These are phyloP conservation scores for Drosophila suzukii DNA, from an alignment of 1,140 invertebrate genomes.

Conservation along the genomic window DNA sequence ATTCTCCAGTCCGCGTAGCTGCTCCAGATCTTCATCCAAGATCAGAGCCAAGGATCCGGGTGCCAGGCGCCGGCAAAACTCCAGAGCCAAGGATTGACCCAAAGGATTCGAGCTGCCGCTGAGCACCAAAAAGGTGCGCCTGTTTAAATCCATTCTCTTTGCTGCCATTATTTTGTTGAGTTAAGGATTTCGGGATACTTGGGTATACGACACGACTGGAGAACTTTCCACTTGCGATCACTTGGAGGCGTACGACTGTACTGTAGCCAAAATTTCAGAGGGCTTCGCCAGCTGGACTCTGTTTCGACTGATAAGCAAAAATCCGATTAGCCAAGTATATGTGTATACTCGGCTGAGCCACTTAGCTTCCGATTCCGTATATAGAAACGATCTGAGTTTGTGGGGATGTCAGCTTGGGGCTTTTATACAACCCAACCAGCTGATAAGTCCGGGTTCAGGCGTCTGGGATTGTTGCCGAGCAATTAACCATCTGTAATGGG, in stretches of 20 bases:
- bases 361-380: constrained; percentile 8
- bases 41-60: constrained; percentile 89
- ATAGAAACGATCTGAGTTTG: constrained; percentile 14
- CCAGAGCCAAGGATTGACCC: constrained; percentile 90
- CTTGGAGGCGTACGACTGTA: constrained; percentile 61
- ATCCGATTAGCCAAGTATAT: constrained; percentile 4
- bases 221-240: constrained; percentile 38
- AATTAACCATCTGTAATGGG: constrained; percentile 27
- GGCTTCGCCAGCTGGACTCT: constrained; percentile 43
- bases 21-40: constrained; percentile 88
- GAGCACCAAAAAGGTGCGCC: constrained; percentile 65
- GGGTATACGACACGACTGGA: constrained; percentile 2
- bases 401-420: constrained; percentile 7
- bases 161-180: constrained; percentile 61
- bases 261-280: constrained; percentile 28
- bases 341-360: constrained; percentile 10
- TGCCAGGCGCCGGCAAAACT: constrained; percentile 87
- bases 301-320: constrained; percentile 28
- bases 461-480: constrained; percentile 39
- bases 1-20: constrained; percentile 42
- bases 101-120: constrained; percentile 72
- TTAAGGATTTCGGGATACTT: constrained; percentile 4
- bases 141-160: constrained; percentile 76
- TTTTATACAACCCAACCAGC: constrained; percentile 32
- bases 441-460: constrained; percentile 36